A percentile compares a stretch with the other conserved stretches of the same genome.
These are phyloP conservation scores for Micoletzkya japonica DNA, from an alignment of 2,888 invertebrate genomes.

Conservation along the genomic window DNA sequence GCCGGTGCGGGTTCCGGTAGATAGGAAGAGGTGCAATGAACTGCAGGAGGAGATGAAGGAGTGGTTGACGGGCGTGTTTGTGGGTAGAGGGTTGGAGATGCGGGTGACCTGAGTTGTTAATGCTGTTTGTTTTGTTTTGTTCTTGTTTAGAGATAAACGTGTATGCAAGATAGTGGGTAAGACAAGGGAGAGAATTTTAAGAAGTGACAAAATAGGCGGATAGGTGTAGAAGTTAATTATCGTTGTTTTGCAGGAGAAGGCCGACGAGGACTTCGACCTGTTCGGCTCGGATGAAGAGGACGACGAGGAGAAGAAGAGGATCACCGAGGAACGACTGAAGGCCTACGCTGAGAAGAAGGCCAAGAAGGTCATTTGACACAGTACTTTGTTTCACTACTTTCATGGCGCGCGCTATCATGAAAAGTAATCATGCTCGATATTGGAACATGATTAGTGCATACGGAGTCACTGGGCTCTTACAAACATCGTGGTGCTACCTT, in stretches of 20 bases:
- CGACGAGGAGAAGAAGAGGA: constrained; percentile 66
- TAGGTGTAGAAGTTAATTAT: not conserved
- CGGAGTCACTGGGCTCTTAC: constrained; percentile 24
- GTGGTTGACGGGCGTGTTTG: constrained; percentile 23
- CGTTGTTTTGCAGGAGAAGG: not conserved
- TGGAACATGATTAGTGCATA: constrained; percentile 16
- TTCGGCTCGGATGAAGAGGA: constrained; percentile 60
- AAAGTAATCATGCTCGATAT: not conserved
- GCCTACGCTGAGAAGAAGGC: constrained; percentile 92
- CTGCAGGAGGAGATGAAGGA: constrained; percentile 46
- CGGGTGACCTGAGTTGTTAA: constrained; percentile 1
- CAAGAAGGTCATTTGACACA: constrained; percentile 80
- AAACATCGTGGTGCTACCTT: not conserved
- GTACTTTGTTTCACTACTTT: too few species aligned
- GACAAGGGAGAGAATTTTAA: not conserved
- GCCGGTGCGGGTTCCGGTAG: constrained; percentile 37
- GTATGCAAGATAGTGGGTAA: not conserved
- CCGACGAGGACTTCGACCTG: constrained; percentile 58
- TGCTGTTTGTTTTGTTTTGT: not conserved
- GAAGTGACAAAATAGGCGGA: not conserved
- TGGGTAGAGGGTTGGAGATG: not conserved
- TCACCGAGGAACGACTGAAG: constrained; percentile 85
- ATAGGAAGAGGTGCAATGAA: constrained; percentile 37
- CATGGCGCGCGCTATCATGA: too few species aligned
- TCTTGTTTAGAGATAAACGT: constrained; percentile 2